These are phyloP conservation scores for Cerastis rubricosa DNA, from an alignment of 2,888 invertebrate genomes.

Conservation along the genomic window DNA sequence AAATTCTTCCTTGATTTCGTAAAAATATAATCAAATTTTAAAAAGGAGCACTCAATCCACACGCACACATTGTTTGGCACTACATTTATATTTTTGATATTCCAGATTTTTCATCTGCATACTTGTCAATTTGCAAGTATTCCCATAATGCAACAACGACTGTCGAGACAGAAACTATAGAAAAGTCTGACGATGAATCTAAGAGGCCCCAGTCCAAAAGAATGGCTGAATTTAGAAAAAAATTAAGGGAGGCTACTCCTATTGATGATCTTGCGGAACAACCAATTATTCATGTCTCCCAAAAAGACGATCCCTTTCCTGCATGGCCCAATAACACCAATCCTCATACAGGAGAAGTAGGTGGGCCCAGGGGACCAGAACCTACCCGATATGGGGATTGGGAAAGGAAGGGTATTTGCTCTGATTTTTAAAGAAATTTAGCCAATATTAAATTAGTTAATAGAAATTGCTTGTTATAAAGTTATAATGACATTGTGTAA, in stretches of 20 bases:
- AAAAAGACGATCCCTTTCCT: slow-evolving; percentile 95
- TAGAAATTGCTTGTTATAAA: slow-evolving; percentile 9
- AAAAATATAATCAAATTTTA: no score
- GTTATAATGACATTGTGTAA: no score
- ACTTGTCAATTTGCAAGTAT: slow-evolving; percentile 65
- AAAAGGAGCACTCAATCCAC: no score
- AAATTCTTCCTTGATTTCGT: no score
- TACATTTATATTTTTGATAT: slow-evolving; percentile 10
- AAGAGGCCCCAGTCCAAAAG: slow-evolving; percentile 81
- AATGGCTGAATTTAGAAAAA: slow-evolving; percentile 93
- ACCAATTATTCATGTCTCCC: slow-evolving; percentile 92
- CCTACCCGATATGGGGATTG: slow-evolving; percentile 99
- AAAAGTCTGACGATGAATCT: slow-evolving; percentile 45
- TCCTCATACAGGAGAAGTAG: slow-evolving; percentile 98
- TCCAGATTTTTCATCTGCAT: slow-evolving; percentile 49
- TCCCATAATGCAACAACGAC: slow-evolving; percentile 70
- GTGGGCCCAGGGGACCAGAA: slow-evolving; percentile 99
- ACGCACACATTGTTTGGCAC: no score
- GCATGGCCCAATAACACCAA: slow-evolving; percentile 97
- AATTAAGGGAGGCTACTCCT: slow-evolving; percentile 93
- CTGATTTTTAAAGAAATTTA: slow-evolving; percentile 94
- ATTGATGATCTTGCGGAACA: slow-evolving; percentile 95
- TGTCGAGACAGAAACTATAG: slow-evolving; percentile 55
- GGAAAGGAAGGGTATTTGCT: slow-evolving; percentile 99
- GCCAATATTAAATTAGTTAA: neutral